phyloP scores from a whole-genome alignment of 2,888 invertebrate genomes.

The Diloba caeruleocephala region DNA sequence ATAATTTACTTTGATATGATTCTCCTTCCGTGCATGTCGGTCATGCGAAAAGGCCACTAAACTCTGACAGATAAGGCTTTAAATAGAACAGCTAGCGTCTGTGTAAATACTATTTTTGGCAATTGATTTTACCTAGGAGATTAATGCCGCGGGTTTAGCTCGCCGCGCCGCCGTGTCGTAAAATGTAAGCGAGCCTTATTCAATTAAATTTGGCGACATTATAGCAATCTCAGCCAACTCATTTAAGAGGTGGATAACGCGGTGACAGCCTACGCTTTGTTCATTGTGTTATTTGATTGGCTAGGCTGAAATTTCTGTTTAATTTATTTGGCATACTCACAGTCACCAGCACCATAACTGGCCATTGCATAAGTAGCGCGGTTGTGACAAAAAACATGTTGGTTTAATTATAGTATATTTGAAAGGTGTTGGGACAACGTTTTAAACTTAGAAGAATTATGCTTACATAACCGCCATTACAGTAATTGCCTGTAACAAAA shows the following conservation, averaged over 20 bases:
- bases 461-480: too few relatives aligned
- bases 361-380: constrained; percentile 22
- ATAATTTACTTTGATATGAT: constrained; percentile 86
- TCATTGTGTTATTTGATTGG: constrained; percentile 73
- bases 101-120: constrained; percentile 83
- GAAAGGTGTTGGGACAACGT: too few relatives aligned
- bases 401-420: too few relatives aligned
- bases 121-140: constrained; percentile 85
- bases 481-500: too few relatives aligned
- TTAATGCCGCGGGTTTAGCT: constrained; percentile 82
- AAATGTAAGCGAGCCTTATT: constrained; percentile 88
- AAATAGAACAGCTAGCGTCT: constrained; percentile 57
- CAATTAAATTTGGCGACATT: constrained; percentile 87
- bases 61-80: constrained; percentile 62
- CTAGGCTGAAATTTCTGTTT: constrained; percentile 47
- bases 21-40: constrained; percentile 68
- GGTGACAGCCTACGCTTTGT: constrained; percentile 69
- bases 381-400: too few relatives aligned
- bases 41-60: constrained; percentile 70
- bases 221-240: constrained; percentile 84
- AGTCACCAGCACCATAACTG: constrained; percentile 34
- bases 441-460: too few relatives aligned
- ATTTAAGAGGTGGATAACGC: constrained; percentile 74
- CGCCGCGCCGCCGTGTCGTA: constrained; percentile 75
- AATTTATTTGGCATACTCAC: constrained; percentile 49